These are phyloP conservation scores for Tragelaphus scriptus DNA, from an alignment of 2,113 vertebrate species.

Conservation along the genomic window DNA sequence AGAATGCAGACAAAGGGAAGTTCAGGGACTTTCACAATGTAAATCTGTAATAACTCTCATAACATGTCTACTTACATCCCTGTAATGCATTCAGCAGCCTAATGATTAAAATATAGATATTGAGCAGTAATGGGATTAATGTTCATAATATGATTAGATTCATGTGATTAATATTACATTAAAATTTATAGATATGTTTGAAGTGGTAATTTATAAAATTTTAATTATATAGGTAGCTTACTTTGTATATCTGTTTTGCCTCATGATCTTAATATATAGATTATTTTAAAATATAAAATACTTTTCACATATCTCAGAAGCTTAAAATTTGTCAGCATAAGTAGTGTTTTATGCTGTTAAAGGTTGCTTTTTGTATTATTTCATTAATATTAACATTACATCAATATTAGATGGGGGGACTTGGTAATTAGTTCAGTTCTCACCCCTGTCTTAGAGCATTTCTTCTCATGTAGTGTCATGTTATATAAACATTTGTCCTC, in stretches of 20 bases:
- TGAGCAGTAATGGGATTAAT: constrained; percentile 57
- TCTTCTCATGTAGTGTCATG: not conserved
- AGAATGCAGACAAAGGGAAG: constrained; percentile 35
- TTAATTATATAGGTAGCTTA: constrained; percentile 53
- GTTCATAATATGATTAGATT: constrained; percentile 63
- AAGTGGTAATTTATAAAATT: constrained; percentile 55
- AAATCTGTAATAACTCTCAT: constrained; percentile 26
- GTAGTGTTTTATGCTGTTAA: not conserved
- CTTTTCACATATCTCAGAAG: not conserved
- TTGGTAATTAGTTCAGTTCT: not conserved
- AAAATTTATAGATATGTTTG: constrained; percentile 56
- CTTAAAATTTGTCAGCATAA: not conserved
- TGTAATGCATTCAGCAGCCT: constrained; percentile 6
- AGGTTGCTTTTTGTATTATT: not conserved
- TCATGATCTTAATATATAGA: constrained; percentile 26
- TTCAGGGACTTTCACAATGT: constrained; percentile 32
- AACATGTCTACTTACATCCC: not conserved
- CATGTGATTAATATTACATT: constrained; percentile 52
- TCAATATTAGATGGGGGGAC: not conserved
- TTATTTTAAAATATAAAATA: constrained; percentile 36
- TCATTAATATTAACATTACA: not conserved
- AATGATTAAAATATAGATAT: constrained; percentile 62
- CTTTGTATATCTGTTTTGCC: constrained; percentile 35
- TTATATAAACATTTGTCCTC: not conserved
- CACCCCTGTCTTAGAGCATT: not conserved